phyloP scores from a whole-genome alignment of 2,797 vertebrate genomes.

The Buceros bicornis region DNA sequence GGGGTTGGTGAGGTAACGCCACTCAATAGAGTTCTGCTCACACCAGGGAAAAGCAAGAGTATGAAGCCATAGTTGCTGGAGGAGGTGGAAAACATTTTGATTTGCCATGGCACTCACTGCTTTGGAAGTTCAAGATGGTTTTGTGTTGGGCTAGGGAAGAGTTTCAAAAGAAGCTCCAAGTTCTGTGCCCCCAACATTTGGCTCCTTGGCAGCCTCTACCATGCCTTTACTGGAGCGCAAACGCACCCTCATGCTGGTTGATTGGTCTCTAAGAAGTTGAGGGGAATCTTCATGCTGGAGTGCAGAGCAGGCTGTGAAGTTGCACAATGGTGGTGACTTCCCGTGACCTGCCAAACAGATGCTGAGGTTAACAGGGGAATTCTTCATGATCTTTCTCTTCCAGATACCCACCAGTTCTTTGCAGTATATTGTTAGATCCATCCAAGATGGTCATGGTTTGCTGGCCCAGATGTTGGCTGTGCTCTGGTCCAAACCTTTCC shows the following conservation, averaged over 20 bases:
- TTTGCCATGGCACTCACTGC: accelerated
- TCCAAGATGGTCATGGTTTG: neutral
- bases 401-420: neutral
- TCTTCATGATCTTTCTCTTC: neutral
- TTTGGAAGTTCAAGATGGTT: neutral
- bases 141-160: neutral
- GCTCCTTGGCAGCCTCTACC: neutral
- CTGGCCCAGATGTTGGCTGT: neutral
- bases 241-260: neutral
- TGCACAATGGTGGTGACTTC: accelerated
- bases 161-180: neutral
- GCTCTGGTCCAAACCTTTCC: neutral
- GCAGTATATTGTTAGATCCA: neutral
- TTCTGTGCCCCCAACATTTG: neutral
- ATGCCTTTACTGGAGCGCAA: neutral
- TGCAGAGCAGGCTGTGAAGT: neutral
- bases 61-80: neutral
- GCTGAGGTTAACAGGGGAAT: neutral
- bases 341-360: neutral
- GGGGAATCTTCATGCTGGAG: neutral
- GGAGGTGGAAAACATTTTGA: neutral
- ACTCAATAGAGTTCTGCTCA: neutral
- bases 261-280: neutral
- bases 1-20: neutral
- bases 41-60: neutral